These are phyloP conservation scores for Drosophila teissieri DNA, from an alignment of 1,140 invertebrate species.

Conservation along the genomic window DNA sequence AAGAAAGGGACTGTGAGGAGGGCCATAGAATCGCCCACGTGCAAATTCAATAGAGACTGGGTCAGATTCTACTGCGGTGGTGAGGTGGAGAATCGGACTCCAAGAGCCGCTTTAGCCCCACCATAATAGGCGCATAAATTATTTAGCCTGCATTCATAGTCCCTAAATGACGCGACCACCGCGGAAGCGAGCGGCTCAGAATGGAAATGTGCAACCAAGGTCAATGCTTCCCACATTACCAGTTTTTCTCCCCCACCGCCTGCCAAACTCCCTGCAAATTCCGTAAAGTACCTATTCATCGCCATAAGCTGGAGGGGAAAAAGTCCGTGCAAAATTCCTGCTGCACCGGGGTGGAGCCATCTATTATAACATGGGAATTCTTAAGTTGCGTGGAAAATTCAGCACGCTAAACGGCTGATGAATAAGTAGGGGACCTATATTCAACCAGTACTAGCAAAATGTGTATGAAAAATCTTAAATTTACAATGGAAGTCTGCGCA, in stretches of 20 bases:
- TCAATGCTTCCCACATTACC: slow-evolving; percentile 55
- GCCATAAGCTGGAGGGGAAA: no score
- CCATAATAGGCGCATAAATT: slow-evolving; percentile 64
- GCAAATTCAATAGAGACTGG: slow-evolving; percentile 37
- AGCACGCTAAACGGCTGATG: slow-evolving; percentile 8
- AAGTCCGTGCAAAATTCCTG: slow-evolving; percentile 5
- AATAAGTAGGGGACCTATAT: not conserved
- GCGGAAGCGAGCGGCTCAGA: slow-evolving; percentile 25
- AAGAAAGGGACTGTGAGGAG: slow-evolving; percentile 10
- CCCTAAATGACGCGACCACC: slow-evolving; percentile 32
- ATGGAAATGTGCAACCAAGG: slow-evolving; percentile 69
- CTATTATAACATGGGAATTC: slow-evolving; percentile 26
- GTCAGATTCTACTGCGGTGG: not conserved
- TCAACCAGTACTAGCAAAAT: not conserved
- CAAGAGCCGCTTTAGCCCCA: slow-evolving; percentile 1
- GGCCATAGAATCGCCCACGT: slow-evolving; percentile 5
- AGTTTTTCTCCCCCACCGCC: not conserved
- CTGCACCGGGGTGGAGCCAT: not conserved
- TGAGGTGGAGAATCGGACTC: not conserved
- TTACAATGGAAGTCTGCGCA: no score
- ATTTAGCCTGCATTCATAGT: slow-evolving; percentile 47
- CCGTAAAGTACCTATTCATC: slow-evolving; percentile 9
- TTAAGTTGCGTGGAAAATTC: slow-evolving; percentile 28
- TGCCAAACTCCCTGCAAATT: slow-evolving; percentile 4
- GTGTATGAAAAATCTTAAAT: no score